phyloP scores from a whole-genome alignment of 2,888 invertebrate genomes.

The Sarcophaga rosellei region DNA sequence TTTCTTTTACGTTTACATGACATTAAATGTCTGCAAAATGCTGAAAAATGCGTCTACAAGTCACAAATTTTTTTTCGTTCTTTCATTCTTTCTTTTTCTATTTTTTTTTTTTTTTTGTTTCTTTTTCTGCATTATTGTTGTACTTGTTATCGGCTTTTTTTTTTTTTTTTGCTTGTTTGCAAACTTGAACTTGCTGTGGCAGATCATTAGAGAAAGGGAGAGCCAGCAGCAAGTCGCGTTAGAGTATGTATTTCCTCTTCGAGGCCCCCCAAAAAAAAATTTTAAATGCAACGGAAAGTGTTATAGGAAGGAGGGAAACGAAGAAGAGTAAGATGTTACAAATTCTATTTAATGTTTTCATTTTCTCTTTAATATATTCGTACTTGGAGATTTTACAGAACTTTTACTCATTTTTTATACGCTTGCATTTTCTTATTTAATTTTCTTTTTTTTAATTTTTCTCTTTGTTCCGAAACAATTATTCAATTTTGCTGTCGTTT shows the following conservation, averaged over 20 bases:
- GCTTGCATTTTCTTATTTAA: neutral
- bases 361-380: neutral
- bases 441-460: neutral
- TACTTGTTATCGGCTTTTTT: neutral
- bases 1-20: slow-evolving; percentile 40
- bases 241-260: neutral
- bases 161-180: slow-evolving; percentile 16
- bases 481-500: slow-evolving; percentile 20
- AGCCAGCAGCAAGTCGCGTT: neutral
- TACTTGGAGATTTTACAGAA: slow-evolving; percentile 3
- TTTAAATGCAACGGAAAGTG: neutral
- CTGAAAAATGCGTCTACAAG: slow-evolving; percentile 32
- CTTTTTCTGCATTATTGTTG: neutral
- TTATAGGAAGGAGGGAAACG: neutral
- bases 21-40: slow-evolving; percentile 44
- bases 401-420: slow-evolving; percentile 9
- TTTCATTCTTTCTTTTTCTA: neutral
- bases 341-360: slow-evolving; percentile 28
- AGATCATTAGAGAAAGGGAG: neutral
- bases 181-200: slow-evolving; percentile 55
- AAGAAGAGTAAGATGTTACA: neutral
- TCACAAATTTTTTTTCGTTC: neutral
- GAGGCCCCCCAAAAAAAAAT: slow-evolving; percentile 21
- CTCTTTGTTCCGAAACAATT: slow-evolving; percentile 22
- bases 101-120: no score